These are phyloP conservation scores for Aplocera efformata DNA, from an alignment of 2,888 invertebrate species.

Conservation along the genomic window DNA sequence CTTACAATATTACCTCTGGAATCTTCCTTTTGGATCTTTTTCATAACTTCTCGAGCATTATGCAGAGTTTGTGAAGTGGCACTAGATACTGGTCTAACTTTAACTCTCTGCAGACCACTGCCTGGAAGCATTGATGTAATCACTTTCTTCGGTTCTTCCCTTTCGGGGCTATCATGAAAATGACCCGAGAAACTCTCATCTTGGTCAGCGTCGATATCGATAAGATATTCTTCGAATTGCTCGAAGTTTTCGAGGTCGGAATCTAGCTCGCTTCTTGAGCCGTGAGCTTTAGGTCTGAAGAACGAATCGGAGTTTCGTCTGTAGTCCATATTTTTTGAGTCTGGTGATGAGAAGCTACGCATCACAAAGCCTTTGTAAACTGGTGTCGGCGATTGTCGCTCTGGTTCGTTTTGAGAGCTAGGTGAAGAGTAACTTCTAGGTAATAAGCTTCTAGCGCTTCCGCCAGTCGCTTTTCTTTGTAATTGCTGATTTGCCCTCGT, in stretches of 20 bases:
- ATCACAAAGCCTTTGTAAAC: constrained; percentile 51
- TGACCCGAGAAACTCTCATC: constrained; percentile 51
- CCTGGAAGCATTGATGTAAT: constrained; percentile 64
- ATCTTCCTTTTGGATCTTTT: constrained; percentile 49
- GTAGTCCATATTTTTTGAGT: constrained; percentile 55
- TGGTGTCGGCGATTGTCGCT: constrained; percentile 31
- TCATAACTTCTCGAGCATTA: constrained; percentile 48
- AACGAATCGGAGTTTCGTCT: constrained; percentile 61
- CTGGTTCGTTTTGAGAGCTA: constrained; percentile 50
- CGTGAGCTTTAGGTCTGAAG: constrained; percentile 56
- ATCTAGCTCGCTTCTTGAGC: constrained; percentile 63
- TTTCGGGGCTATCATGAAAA: constrained; percentile 54
- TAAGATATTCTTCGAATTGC: constrained; percentile 64
- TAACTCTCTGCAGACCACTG: constrained; percentile 66
- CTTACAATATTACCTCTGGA: constrained; percentile 47
- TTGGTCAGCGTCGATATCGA: constrained; percentile 70
- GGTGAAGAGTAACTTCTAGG: constrained; percentile 72
- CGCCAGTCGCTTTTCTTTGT: constrained; percentile 52
- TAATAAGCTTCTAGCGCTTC: constrained; percentile 49
- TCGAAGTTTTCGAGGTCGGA: constrained; percentile 70
- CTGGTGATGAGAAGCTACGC: constrained; percentile 68
- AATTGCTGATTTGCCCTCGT: constrained; percentile 63
- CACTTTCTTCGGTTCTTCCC: constrained; percentile 61
- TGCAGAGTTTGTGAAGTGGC: constrained; percentile 48
- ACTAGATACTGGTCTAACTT: constrained; percentile 56